Base-by-base conservation (phyloP, 35 echinoderm and acorn worm species). In the Heliocidaris erythrogramma region DNA sequence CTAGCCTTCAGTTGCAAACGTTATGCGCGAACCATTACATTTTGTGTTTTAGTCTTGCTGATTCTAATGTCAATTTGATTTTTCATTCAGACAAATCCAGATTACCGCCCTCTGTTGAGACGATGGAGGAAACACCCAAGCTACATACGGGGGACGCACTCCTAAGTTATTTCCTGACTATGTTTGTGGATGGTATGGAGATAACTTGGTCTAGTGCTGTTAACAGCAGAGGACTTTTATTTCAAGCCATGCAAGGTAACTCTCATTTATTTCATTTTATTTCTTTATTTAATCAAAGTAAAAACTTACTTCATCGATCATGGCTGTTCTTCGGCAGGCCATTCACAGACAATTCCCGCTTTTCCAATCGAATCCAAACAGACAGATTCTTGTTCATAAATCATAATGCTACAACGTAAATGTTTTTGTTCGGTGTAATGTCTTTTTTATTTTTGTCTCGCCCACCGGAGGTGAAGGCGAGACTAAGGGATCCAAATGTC, bases 41-140 rank as follows among this genome's bases (percentile, higher is more conserved):
- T n/a, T 87, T 27, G 85, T 87, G 17, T 18, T 8, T 18, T 65
- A 65, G 18, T 5, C 17, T 69, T 6, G 31, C 18, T 32, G 6
- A 16, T 42, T 42, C 88, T 24, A 35, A 30, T 11, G 9, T 50
- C 3, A 59, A 92, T 49, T 50, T 29, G 16, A 48, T 92, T 59
- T 92, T 13, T 50, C 31, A 17, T 92, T 52, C 94, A 98, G 97
- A 95, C 49, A 97, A 98, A 94, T 95, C 95, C 42, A 96, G 95
- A 24, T 92, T 98, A 88, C 97, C 97, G 60, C 97, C 97, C 27
- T 96, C 96, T 60, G 32, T 98, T 27, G 97, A 98, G 49, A 95
- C 95, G 48, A 97, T 98, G 97, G 97, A 98, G 60, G 95, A 97
- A 53, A 92, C 32, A 21, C 95, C 94, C 42, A 87, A 85, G 21